Base-by-base conservation (phyloP, 2,113 vertebrate species). In the Scortum barcoo region DNA sequence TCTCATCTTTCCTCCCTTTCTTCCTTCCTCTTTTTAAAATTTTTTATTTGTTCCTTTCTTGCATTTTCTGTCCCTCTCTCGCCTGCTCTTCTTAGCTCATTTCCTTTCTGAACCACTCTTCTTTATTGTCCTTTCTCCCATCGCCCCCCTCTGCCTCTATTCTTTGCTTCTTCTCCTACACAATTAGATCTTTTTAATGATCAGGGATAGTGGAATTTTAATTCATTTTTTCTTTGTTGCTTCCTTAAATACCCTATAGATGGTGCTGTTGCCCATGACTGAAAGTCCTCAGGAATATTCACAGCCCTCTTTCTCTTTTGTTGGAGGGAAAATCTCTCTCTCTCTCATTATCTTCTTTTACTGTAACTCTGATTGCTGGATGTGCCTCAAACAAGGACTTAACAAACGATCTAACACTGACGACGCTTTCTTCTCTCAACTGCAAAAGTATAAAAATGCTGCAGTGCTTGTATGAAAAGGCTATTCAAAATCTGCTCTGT, bases 211-310 rank as follows among this genome's bases (percentile, higher is more conserved):
- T 48, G 17, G 36, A 16, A 66, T 13, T 79, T 72, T 17, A 50
- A 53, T 65, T 38, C 12, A 19, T 24, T 61, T 38, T 24, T 46
- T 78, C 40, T 56, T 60, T 69, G 58, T 40, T 42, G 46, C 51
- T 24, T 81, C 7, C 56, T 24, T 10, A 5, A 33, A 12, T 19
- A 4, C 62, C 91, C 95, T 72, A 87, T 81, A 95, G 95, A 94
- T 93, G 95, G 94, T 46, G 93, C 89, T 93, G 86, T 92, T 88
- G 74, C 13, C 93, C 93, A 91, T 40, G 72, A 63, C 67, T 92
- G 84, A 44, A 69, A 58, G 12, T 13, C 11, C 60, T 61, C 57
- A 2, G 53, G 2, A 3, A 36, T 14, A 0, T 24, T 66, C 28
- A 46, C 33, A 20, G 22, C 22, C 62, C 73, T 78, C 65, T 14